Evolutionary conservation across 2,888 invertebrate genomes (phyloP).

Genomic region (Diadegma fenestrale): DNA sequence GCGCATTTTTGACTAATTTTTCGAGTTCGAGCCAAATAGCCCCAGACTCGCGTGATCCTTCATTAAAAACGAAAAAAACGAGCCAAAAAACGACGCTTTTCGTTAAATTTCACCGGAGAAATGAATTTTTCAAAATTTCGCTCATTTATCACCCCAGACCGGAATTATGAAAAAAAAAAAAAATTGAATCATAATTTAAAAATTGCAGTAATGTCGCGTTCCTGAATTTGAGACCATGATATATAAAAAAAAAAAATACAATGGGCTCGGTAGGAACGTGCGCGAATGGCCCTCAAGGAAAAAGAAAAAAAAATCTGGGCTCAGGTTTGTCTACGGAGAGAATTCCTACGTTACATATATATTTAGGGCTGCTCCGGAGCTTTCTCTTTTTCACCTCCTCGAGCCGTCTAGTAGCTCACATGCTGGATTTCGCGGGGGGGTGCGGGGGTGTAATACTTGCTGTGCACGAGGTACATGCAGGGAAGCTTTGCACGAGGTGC

Average conservation of each 20-base stretch:
- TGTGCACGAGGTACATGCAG: constrained; percentile 9
- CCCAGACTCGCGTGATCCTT: too few species aligned
- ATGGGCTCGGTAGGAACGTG: background rate
- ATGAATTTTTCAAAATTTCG: too few species aligned
- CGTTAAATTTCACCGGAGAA: too few species aligned
- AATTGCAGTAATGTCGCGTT: too few species aligned
- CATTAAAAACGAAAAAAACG: too few species aligned
- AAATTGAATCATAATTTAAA: too few species aligned
- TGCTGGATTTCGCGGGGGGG: constrained; percentile 29
- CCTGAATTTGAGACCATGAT: too few species aligned
- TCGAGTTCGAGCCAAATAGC: too few species aligned
- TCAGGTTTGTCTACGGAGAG: constrained; percentile 21
- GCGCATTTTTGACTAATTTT: too few species aligned
- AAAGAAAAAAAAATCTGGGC: background rate
- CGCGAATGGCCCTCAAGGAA: background rate
- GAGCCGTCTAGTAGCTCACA: constrained; percentile 72
- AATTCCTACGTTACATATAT: constrained; percentile 16
- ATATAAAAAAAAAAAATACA: background rate
- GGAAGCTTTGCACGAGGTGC: constrained; percentile 75
- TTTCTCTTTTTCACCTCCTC: constrained; percentile 63
- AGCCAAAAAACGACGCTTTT: too few species aligned
- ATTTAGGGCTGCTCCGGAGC: constrained; percentile 51
- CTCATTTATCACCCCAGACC: too few species aligned
- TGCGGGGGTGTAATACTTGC: constrained; percentile 12
- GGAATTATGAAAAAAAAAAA: too few species aligned